These are phyloP conservation scores for Symphodus melops DNA, from an alignment of 2,113 vertebrate genomes.

Conservation along the genomic window DNA sequence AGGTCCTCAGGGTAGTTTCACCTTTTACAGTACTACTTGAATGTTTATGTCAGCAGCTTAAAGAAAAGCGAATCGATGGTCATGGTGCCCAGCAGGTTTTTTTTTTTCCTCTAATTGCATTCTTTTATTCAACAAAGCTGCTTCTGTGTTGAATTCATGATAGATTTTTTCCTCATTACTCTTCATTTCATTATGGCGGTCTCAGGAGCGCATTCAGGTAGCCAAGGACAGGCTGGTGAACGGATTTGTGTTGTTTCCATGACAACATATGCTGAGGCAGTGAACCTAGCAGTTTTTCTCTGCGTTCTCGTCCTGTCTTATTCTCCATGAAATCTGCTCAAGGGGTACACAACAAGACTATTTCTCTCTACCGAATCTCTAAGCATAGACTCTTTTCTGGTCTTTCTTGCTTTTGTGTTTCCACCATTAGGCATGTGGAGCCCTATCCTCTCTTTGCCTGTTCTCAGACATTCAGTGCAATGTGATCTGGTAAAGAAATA, in stretches of 20 bases:
- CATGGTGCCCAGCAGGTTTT: conserved; percentile 7
- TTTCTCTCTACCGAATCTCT: not conserved
- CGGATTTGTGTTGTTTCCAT: conserved; percentile 56
- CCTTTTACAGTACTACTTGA: not conserved
- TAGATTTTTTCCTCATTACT: conserved; percentile 44
- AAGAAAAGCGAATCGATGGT: conserved; percentile 19
- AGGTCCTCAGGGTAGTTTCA: conserved; percentile 1
- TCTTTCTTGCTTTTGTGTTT: not conserved
- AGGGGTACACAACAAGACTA: not conserved
- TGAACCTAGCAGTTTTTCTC: conserved; percentile 3
- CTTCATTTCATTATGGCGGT: conserved; percentile 24
- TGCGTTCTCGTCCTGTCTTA: conserved; percentile 4
- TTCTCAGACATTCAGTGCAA: not conserved
- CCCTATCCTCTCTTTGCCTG: not conserved
- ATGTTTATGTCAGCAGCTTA: conserved; percentile 1
- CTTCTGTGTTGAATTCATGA: conserved; percentile 21
- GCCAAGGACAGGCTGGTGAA: conserved; percentile 39
- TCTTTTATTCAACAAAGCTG: not conserved
- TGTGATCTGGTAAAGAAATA: conserved; percentile 10
- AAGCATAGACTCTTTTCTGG: not conserved
- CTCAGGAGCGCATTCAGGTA: conserved; percentile 20
- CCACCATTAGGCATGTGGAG: not conserved
- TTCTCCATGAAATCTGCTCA: conserved; percentile 2
- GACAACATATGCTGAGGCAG: conserved; percentile 40
- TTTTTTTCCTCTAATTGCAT: not conserved